Base-by-base conservation (phyloP, 2,113 vertebrate genomes). In the Peucedramus taeniatus region DNA sequence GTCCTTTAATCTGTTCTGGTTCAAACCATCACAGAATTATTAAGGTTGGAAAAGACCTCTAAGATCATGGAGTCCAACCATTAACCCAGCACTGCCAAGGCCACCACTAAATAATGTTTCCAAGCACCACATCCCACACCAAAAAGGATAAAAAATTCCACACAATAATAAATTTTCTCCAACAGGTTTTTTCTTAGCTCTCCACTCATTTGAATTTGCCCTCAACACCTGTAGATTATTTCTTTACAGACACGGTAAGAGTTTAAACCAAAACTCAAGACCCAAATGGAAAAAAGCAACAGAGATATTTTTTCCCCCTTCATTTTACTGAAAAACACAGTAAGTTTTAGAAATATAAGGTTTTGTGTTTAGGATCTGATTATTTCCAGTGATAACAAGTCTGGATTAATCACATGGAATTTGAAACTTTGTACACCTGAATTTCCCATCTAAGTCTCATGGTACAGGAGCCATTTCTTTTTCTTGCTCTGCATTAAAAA, bases 111-210 rank as follows among this genome's bases (percentile, higher is more conserved):
- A 78, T 20, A 14, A 69, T 1, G 1, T 7, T 49, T 5, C 28
- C 27, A 69, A 5, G 45, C 37, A 51, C 15, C 45, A 87, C 16
- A 51, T 30, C 20, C 28, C 18, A 28, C 0, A 18, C n/a, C 37
- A 64, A 44, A 80, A 49, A 24, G 6, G 21, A 63, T 18, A 56
- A 76, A 50, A 60, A 88, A 72, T 26, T 47, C 51, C 30, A 47
- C 6, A 53, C 11, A 72, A 47, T 17, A 74, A 50, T 8, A 3
- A 30, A 63, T 11, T 51, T 39, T 51, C 27, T 17, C 37, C 23
- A 60, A 40, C 0, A 28, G 11, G 0, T 22, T 24, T 27, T 53
- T 68, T 8, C 30, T 8, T 7, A 2, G n/a, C 15, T 14, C 5
- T 49, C 15, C 27, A 39, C 3, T 9, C 37, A 37, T 1, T 1